A percentile compares a stretch with the other conserved stretches of the same genome.
phyloP scores from a whole-genome alignment of 2,888 invertebrate genomes.

The Stomorhina lunata region DNA sequence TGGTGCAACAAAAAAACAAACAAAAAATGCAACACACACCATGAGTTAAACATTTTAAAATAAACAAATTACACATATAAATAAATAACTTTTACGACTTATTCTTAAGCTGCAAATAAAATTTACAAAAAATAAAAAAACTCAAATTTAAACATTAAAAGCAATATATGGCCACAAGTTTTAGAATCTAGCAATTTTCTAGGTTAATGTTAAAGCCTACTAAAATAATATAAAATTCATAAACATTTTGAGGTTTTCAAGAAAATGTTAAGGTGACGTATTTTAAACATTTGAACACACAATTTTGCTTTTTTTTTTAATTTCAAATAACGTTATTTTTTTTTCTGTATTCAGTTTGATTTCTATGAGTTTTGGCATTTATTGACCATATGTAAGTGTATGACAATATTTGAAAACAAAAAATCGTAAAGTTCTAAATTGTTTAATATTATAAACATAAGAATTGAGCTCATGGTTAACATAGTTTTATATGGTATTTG shows the following conservation, averaged over 20 bases:
- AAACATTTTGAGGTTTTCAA: neutral
- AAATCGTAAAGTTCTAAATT: constrained; percentile 63
- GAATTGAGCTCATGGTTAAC: constrained; percentile 66
- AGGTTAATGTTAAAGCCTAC: constrained; percentile 67
- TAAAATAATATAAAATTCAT: neutral
- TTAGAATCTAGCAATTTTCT: constrained; percentile 48
- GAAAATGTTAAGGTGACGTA: constrained; percentile 58
- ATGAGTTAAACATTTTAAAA: constrained; percentile 55
- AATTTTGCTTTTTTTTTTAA: constrained; percentile 11
- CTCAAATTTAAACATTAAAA: constrained; percentile 19
- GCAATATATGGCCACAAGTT: constrained; percentile 41
- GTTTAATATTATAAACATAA: constrained; percentile 50
- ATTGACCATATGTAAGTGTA: constrained; percentile 45
- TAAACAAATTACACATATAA: constrained; percentile 58
- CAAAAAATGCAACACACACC: constrained; percentile 10
- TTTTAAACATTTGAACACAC: constrained; percentile 26
- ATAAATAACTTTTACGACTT: constrained; percentile 45
- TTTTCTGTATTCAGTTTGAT: constrained; percentile 36
- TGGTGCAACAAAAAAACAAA: neutral
- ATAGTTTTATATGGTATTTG: constrained; percentile 58
- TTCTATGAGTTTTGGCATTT: constrained; percentile 48
- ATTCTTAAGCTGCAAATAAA: constrained; percentile 41
- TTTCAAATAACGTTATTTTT: constrained; percentile 60
- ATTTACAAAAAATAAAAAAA: neutral
- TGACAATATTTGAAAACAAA: neutral